Percentiles rank a stretch among this genome's conserved stretches.
These are phyloP conservation scores for Orientallactaga sibirica DNA, from an alignment of 2,797 vertebrate species.

Conservation along the genomic window DNA sequence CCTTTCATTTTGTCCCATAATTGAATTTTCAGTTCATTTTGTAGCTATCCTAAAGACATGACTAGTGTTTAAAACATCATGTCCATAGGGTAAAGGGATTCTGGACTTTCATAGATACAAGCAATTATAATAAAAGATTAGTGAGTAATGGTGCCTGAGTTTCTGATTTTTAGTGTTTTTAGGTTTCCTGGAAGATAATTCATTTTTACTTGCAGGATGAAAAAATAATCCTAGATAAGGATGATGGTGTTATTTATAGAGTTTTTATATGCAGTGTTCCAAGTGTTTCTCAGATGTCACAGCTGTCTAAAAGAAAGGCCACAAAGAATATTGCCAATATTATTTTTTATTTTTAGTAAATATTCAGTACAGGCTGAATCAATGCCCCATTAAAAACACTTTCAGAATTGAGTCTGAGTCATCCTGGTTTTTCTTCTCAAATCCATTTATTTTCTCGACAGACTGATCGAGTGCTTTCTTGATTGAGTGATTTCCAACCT, in stretches of 20 bases:
- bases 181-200: slow-evolving; percentile 58
- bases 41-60: not conserved
- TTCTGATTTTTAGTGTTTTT: slow-evolving; percentile 56
- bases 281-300: slow-evolving; percentile 50
- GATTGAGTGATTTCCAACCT: slow-evolving; percentile 75
- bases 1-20: not conserved
- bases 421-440: slow-evolving; percentile 64
- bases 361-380: slow-evolving; percentile 68
- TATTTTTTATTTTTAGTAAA: slow-evolving; percentile 78
- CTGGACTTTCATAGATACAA: slow-evolving; percentile 12
- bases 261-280: slow-evolving; percentile 47
- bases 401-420: slow-evolving; percentile 66
- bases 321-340: slow-evolving; percentile 48
- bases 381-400: slow-evolving; percentile 73
- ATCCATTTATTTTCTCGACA: slow-evolving; percentile 75
- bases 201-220: slow-evolving; percentile 52
- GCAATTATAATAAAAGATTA: slow-evolving; percentile 27
- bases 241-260: slow-evolving; percentile 53
- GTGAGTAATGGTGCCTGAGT: not conserved
- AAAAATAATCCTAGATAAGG: slow-evolving; percentile 48
- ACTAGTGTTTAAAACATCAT: not conserved
- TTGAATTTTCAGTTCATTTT: slow-evolving; percentile 19
- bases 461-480: slow-evolving; percentile 73
- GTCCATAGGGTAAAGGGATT: not conserved
- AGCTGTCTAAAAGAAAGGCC: slow-evolving; percentile 60